Conservation (phyloP, 2,888 invertebrate species). For the Caenorhabditis sp. region DNA sequence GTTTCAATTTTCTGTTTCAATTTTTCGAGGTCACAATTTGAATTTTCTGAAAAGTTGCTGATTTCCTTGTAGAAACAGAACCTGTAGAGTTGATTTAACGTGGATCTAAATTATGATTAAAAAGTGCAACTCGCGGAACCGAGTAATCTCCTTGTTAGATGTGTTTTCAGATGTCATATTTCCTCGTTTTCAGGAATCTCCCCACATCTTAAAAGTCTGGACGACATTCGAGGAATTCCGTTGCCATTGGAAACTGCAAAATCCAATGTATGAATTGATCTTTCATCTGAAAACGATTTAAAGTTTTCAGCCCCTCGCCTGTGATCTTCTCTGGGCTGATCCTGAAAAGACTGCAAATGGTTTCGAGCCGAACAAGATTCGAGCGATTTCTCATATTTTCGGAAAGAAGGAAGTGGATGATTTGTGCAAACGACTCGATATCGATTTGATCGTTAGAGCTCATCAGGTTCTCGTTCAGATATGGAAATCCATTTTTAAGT, state of each 20-base stretch:
- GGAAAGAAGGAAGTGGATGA: slow-evolving; percentile 71
- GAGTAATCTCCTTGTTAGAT: too few relatives aligned
- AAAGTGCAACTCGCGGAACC: too few relatives aligned
- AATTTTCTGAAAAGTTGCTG: too few relatives aligned
- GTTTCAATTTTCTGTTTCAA: too few relatives aligned
- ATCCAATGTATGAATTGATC: slow-evolving; percentile 42
- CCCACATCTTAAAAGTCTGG: slow-evolving; percentile 70
- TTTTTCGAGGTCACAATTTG: too few relatives aligned
- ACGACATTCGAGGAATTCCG: slow-evolving; percentile 75
- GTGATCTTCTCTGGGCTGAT: slow-evolving; percentile 78
- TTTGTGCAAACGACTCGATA: slow-evolving; percentile 66
- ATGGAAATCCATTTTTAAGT: too few relatives aligned
- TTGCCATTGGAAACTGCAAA: slow-evolving; percentile 66
- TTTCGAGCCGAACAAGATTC: slow-evolving; percentile 71
- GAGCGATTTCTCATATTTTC: slow-evolving; percentile 74
- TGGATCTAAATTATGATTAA: too few relatives aligned
- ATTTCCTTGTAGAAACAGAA: too few relatives aligned
- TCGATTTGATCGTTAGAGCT: slow-evolving; percentile 69
- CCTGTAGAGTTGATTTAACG: too few relatives aligned
- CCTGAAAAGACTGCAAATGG: slow-evolving; percentile 69
- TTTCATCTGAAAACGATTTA: not conserved
- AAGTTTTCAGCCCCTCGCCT: slow-evolving; percentile 65
- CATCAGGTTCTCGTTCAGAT: slow-evolving; percentile 53
- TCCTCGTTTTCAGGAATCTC: slow-evolving; percentile 75
- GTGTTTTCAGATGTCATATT: too few relatives aligned